phyloP scores from a whole-genome alignment of 92 coral and sea anemone species.

The Zoanthus gigantus region DNA sequence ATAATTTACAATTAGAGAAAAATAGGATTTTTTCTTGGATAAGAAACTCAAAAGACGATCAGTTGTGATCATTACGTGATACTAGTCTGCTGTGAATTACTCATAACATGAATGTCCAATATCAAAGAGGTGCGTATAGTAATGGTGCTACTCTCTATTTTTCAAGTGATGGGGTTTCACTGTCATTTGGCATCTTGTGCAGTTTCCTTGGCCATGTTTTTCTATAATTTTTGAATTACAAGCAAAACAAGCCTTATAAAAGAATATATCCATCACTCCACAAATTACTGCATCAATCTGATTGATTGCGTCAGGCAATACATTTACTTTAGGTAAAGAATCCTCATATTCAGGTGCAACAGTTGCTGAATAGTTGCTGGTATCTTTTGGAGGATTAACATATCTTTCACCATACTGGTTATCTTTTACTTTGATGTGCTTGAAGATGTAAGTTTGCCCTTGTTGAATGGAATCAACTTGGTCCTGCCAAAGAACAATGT shows the following conservation, averaged over 20 bases:
- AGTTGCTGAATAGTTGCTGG: constrained; percentile 2
- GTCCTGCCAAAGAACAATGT: constrained; percentile 41
- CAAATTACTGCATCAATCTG: constrained; percentile 24
- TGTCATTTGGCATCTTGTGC: background rate
- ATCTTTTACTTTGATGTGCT: constrained; percentile 41
- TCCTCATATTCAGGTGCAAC: constrained; percentile 24
- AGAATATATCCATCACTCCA: constrained; percentile 26
- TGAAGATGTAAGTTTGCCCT: constrained; percentile 46
- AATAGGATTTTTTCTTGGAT: too few relatives aligned
- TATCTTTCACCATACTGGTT: constrained; percentile 41
- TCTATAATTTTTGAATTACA: background rate
- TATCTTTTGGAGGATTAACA: constrained; percentile 53
- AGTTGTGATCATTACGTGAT: too few relatives aligned
- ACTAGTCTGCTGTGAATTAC: too few relatives aligned
- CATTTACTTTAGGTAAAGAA: constrained; percentile 37
- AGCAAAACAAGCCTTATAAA: background rate
- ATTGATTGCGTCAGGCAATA: constrained; percentile 36
- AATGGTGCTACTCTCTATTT: too few relatives aligned
- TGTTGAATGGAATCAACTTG: constrained; percentile 28
- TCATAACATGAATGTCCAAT: too few relatives aligned
- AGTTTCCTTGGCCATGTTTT: constrained; percentile 17
- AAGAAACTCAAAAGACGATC: too few relatives aligned
- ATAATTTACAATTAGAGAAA: too few relatives aligned
- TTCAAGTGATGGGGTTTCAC: background rate
- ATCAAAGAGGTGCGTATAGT: too few relatives aligned